Evolutionary conservation across 2,888 invertebrate genomes (phyloP).

Genomic region (Charanyca ferruginea): DNA sequence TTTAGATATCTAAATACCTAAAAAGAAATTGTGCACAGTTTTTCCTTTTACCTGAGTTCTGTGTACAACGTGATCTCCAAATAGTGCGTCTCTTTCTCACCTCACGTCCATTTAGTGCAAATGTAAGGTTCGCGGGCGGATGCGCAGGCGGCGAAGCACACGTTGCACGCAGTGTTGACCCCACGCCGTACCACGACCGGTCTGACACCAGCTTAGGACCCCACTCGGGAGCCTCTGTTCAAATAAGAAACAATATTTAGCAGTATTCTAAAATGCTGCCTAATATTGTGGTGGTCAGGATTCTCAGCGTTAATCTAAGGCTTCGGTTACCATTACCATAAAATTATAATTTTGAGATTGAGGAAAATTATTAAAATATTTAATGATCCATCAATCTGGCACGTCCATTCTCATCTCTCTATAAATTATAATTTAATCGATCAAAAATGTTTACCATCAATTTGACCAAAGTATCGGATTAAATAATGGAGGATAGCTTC

Average conservation of each 20-base stretch:
- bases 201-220: conserved; percentile 92
- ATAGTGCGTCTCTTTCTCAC: conserved; percentile 67
- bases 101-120: conserved; percentile 93
- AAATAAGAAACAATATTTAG: not conserved
- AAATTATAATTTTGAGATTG: not conserved
- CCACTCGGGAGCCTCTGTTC: conserved; percentile 92
- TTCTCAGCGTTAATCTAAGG: not conserved
- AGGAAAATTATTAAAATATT: not conserved
- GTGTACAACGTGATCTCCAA: not conserved
- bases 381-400: not conserved
- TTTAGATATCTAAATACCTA: no score
- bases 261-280: not conserved
- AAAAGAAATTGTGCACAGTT: not conserved
- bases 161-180: conserved; percentile 93
- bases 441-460: no score
- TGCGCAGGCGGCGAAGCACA: conserved; percentile 93
- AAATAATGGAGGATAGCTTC: not conserved
- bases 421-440: no score
- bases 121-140: conserved; percentile 93
- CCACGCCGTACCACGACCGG: conserved; percentile 93
- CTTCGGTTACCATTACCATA: not conserved
- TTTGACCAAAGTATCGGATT: no score
- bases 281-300: not conserved
- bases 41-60: not conserved
- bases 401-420: no score